These are phyloP conservation scores for Cebus imitator DNA, from an alignment of 2,113 vertebrate genomes.

Conservation along the genomic window DNA sequence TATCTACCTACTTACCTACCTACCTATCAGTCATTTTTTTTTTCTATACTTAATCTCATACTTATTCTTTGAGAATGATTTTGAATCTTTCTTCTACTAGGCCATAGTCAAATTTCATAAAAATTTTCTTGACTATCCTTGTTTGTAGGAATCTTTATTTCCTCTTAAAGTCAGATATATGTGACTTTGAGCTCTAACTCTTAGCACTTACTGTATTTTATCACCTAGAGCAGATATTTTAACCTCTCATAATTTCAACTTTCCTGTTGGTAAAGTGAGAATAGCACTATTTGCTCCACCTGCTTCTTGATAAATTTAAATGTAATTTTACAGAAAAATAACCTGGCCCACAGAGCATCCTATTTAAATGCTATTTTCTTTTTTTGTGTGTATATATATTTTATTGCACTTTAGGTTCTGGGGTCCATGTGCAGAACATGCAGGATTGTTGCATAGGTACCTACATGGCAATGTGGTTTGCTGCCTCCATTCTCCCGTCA, in stretches of 20 bases:
- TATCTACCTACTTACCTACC: too few species aligned
- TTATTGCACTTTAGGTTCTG: too few species aligned
- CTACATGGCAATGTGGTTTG: too few species aligned
- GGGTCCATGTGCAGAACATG: too few species aligned
- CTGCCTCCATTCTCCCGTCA: too few species aligned
- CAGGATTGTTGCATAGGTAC: too few species aligned
- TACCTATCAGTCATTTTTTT: background rate
- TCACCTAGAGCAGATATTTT: background rate
- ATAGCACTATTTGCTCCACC: background rate
- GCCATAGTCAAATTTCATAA: background rate
- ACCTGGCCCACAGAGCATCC: background rate
- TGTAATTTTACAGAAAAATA: background rate
- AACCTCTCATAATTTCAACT: background rate
- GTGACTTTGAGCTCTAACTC: background rate
- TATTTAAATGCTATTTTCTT: background rate
- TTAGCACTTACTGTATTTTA: background rate
- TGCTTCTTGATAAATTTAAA: slow-evolving; percentile 27
- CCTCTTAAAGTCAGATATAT: background rate
- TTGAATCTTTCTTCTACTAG: background rate
- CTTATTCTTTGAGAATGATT: background rate
- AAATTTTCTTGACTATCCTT: background rate
- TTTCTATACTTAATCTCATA: background rate
- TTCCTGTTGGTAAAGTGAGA: background rate
- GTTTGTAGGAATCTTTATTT: background rate
- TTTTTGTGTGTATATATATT: background rate